Evolutionary conservation across 2,113 vertebrate species (phyloP), one percentile per base, ranked within the genome.

Genomic region (Mustela nigripes): DNA sequence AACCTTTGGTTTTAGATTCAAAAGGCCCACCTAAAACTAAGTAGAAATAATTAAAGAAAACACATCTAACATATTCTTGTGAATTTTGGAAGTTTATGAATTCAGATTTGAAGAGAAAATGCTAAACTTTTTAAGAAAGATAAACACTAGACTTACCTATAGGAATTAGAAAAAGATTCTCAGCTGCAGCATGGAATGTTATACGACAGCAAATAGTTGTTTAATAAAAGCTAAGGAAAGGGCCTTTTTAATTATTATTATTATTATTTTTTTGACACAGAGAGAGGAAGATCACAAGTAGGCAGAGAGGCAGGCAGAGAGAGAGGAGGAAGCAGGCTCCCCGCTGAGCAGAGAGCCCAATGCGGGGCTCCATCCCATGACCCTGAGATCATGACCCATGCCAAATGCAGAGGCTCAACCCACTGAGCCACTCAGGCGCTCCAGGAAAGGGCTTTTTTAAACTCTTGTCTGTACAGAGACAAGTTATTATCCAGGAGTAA

Each of bases 41-140:
- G 6, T 22, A 62, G 36, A 9, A 84, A 67, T 39, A 60, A 58
- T n/a, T 36, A 53, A 60, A 7, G 21, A 60, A 39, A 79, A 76
- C 22, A 85, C 18, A 78, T 5, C 45, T 67, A 60, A 74, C 7
- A 92, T 14, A 84, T 81, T 60, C 48, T 67, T 79, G 21, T 80
- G 12, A 60, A 19, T 80, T 65, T 81, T 24, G 36, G 45, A 94
- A 94, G 9, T 28, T 39, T 69, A 50, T 42, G 31, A 96, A 67
- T 11, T 94, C 63, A 63, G 24, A 92, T 85, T 53, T 92, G 84
- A 53, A 63, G 33, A 88, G 11, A 79, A 96, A 84, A 42, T 80
- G 12, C 36, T 85, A 84, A 56, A 58, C 28, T 36, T 39, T 24
- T 94, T 73, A 67, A 73, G 16, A 74, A 63, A 65, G 24, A 24